A percentile compares a stretch with the other conserved stretches of the same genome.
Conservation (phyloP, 2,888 invertebrate species). For the Diaphora mendica region DNA sequence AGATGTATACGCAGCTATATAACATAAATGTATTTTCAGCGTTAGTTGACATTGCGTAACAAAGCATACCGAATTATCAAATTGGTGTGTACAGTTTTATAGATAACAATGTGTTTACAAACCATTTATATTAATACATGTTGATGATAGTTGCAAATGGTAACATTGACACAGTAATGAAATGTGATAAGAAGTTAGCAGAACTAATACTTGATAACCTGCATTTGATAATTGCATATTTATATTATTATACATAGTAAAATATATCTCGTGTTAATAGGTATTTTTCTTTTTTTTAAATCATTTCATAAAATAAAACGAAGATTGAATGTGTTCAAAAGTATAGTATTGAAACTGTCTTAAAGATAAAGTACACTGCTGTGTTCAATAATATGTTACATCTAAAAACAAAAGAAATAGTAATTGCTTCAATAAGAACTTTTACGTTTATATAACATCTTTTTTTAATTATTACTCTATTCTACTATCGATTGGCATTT, state of each 20-base stretch:
- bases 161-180: conserved; percentile 63
- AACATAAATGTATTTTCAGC: not conserved
- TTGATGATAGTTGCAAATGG: conserved; percentile 29
- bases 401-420: too few relatives aligned
- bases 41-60: not conserved
- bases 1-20: too few relatives aligned
- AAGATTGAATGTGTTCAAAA: not conserved
- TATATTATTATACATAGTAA: not conserved
- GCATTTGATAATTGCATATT: conserved; percentile 10
- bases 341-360: not conserved
- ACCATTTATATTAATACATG: conserved; percentile 8
- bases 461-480: too few relatives aligned
- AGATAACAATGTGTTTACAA: conserved; percentile 9
- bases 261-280: not conserved
- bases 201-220: conserved; percentile 53
- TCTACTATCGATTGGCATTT: too few relatives aligned
- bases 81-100: conserved; percentile 8
- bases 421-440: too few relatives aligned
- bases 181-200: conserved; percentile 55
- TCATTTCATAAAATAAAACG: not conserved
- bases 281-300: not conserved
- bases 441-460: too few relatives aligned
- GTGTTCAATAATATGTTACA: too few relatives aligned
- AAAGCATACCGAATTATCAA: conserved; percentile 5
- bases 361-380: too few relatives aligned